phyloP scores from a whole-genome alignment of 2,113 vertebrate genomes.

The Macrotus californicus region DNA sequence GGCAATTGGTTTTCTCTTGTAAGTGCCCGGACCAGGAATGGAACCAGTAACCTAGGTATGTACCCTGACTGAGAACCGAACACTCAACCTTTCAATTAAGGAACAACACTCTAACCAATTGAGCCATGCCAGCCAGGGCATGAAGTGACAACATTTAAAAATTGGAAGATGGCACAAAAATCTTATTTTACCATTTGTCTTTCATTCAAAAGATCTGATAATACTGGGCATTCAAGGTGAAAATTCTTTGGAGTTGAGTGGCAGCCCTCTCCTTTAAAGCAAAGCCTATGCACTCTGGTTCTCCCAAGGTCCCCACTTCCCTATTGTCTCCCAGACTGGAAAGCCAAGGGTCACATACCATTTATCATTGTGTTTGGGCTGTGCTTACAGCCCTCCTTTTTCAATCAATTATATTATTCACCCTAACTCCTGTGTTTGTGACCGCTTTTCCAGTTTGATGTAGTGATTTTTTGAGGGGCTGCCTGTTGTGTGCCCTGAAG shows the following conservation, averaged over 20 bases:
- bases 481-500: background rate
- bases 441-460: background rate
- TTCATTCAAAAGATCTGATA: conserved; percentile 8
- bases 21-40: too few species aligned
- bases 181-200: background rate
- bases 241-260: background rate
- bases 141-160: background rate
- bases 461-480: background rate
- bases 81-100: too few species aligned
- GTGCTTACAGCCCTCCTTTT: background rate
- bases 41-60: too few species aligned
- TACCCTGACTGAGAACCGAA: too few species aligned
- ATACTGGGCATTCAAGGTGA: background rate
- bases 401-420: background rate
- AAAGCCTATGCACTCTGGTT: background rate
- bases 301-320: background rate
- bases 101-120: too few species aligned
- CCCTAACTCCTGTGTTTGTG: background rate
- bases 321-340: background rate
- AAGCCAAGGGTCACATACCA: background rate
- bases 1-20: too few species aligned
- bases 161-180: background rate
- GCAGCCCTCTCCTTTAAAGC: background rate
- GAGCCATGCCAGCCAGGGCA: too few species aligned
- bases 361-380: background rate